Evolutionary conservation across 2,113 vertebrate species (phyloP), one percentile per base, ranked within the genome.

Genomic region (Pollimyrus isidori): DNA sequence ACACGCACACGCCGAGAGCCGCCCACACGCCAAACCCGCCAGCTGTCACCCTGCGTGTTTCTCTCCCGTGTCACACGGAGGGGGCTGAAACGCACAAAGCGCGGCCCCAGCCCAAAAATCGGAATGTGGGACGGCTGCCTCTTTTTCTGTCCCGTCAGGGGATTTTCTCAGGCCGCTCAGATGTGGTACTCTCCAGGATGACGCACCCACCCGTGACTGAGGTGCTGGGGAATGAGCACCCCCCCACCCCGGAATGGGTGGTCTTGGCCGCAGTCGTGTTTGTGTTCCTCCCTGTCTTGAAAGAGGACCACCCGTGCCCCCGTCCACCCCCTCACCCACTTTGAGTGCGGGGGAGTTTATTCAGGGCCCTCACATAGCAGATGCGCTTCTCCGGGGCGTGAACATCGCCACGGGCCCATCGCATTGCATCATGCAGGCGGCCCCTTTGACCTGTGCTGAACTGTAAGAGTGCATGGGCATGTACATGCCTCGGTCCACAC

Each of bases 231-330:
- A 80, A 88, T 76, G 87, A 35, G 9, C 30, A 50, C 73, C 35
- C 69, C 69, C 82, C 39, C 87, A 73, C 76, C 49, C 76, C 82
- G 88, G 35, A 90, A 92, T 92, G 93, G 89, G 76, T 85, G 88
- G 88, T 84, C 88, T 84, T 7, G 87, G 92, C 91, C 65, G 90
- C 92, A 93, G 93, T 92, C 91, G 93, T 92, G 93, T 94, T 95
- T 95, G 92, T 84, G 42, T 48, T 53, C 15, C 52, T 89, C 52
- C 88, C 94, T 91, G 91, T 93, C 92, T 93, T 90, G 92, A 93
- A 91, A 92, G 90, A 93, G 92, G 92, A 26, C 86, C 85, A 53
- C 50, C 26, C 86, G 21, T 42, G 53, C 35, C 35, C 86, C 53
- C 49, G 9, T 7, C 50, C 50, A 26, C 86, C 52, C 48, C 49